phyloP scores from a whole-genome alignment of 2,888 invertebrate genomes.

The Sarcophaga rosellei region DNA sequence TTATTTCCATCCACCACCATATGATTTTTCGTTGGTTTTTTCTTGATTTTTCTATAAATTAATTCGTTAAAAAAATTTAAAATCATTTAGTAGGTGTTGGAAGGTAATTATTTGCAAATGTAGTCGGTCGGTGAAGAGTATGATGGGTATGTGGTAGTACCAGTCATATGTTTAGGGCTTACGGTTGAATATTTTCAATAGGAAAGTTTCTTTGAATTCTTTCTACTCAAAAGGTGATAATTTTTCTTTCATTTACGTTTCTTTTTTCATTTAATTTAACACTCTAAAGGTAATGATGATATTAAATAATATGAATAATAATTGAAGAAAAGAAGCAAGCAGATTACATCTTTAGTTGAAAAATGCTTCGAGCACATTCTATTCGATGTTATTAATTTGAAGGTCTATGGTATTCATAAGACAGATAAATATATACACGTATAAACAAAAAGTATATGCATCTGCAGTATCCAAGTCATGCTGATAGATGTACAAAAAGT shows the following conservation, averaged over 20 bases:
- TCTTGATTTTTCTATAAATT: neutral
- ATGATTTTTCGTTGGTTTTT: slow-evolving; percentile 28
- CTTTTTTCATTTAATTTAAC: too few species aligned
- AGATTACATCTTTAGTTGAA: too few species aligned
- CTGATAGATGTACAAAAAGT: too few species aligned
- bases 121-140: neutral
- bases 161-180: slow-evolving; percentile 34
- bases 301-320: too few species aligned
- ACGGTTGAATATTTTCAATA: neutral
- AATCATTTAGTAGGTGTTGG: neutral
- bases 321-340: too few species aligned
- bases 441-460: too few species aligned
- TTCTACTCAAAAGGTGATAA: slow-evolving; percentile 16
- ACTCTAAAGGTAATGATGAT: too few species aligned
- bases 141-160: neutral
- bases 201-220: slow-evolving; percentile 14
- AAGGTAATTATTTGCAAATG: neutral
- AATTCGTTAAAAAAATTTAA: neutral
- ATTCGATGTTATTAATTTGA: too few species aligned
- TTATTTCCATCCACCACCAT: slow-evolving; percentile 6
- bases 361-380: too few species aligned
- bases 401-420: too few species aligned
- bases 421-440: too few species aligned
- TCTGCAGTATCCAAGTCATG: too few species aligned
- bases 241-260: neutral